Conservation (phyloP, 2,888 invertebrate genomes). For the Patella pellucida region DNA sequence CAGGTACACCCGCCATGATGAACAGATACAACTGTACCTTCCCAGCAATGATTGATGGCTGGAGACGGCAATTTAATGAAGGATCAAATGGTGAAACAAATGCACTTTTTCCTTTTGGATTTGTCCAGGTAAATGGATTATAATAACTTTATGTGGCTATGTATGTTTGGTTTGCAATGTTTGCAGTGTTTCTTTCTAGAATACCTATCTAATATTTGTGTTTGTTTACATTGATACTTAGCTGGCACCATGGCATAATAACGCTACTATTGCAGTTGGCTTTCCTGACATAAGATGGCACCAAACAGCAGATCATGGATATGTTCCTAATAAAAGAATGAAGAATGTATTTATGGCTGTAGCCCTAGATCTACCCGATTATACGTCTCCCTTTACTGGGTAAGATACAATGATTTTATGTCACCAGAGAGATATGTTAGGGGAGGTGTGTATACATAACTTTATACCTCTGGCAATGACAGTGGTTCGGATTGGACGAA, state of each 20-base stretch:
- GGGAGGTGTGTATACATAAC: too few relatives aligned
- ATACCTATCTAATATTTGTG: too few relatives aligned
- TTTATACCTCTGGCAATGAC: too few relatives aligned
- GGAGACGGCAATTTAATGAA: slow-evolving; percentile 53
- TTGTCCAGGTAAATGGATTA: slow-evolving; percentile 56
- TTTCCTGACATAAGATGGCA: slow-evolving; percentile 22
- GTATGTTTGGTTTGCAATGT: too few relatives aligned
- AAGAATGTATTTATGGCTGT: slow-evolving; percentile 17
- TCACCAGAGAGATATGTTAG: background rate
- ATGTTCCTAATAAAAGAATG: slow-evolving; percentile 19
- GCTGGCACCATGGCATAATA: background rate
- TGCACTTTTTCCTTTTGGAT: slow-evolving; percentile 62
- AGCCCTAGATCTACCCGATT: slow-evolving; percentile 14
- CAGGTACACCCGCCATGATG: slow-evolving; percentile 21
- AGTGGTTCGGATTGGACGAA: too few relatives aligned
- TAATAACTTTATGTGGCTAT: background rate
- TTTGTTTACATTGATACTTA: background rate
- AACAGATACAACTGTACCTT: slow-evolving; percentile 57
- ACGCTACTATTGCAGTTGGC: slow-evolving; percentile 12
- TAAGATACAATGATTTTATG: slow-evolving; percentile 12
- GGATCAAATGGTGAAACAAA: slow-evolving; percentile 46
- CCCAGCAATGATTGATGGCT: slow-evolving; percentile 61
- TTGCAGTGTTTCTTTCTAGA: too few relatives aligned
- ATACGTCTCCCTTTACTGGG: background rate
- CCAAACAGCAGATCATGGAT: slow-evolving; percentile 20